Evolutionary conservation across 2,888 invertebrate genomes (phyloP).

Genomic region (Patella ulyssiponensis): DNA sequence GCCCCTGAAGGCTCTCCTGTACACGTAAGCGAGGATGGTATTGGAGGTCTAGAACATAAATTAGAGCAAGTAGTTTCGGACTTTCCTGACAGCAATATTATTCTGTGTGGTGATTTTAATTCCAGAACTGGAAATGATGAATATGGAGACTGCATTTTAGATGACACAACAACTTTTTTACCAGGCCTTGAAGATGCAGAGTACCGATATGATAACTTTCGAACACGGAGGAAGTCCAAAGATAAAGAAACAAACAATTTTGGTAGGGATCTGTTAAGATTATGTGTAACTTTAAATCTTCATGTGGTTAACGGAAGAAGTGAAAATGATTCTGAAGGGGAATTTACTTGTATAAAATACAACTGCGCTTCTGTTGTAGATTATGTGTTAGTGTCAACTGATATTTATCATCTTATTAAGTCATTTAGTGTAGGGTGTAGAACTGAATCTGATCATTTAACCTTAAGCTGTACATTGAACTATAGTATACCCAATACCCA

Average conservation of each 20-base stretch:
- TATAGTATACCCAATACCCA: background rate
- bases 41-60: too few species aligned
- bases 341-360: constrained; percentile 5
- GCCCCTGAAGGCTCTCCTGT: too few species aligned
- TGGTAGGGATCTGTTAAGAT: background rate
- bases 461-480: background rate
- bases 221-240: background rate
- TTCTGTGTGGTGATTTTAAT: too few species aligned
- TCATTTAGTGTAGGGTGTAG: background rate
- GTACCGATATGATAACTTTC: background rate
- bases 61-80: background rate
- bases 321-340: background rate
- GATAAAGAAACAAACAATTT: constrained; percentile 1
- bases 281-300: constrained; percentile 4
- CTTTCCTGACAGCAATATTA: background rate
- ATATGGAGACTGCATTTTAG: background rate
- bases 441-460: background rate
- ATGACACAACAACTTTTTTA: background rate
- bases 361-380: constrained; percentile 1
- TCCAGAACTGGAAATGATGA: background rate
- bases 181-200: background rate
- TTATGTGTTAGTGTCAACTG: background rate
- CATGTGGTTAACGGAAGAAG: constrained; percentile 3
- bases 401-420: background rate
- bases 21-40: too few species aligned